Percentiles rank a stretch among this genome's conserved stretches.
Evolutionary conservation across 1,140 invertebrate species (phyloP).

Genomic region (Hormaphis cornu): DNA sequence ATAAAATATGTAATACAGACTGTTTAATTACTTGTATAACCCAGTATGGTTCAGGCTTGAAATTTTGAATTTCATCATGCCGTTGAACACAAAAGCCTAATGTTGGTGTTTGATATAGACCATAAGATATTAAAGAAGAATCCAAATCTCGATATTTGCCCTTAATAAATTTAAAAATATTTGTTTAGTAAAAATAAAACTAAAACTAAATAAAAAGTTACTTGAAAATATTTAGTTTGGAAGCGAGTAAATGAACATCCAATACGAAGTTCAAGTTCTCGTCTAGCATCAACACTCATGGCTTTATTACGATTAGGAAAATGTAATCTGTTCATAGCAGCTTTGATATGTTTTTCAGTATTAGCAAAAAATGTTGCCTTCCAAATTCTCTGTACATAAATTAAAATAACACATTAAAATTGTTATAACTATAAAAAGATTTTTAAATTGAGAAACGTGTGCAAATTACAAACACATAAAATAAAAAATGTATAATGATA

Average conservation of each 20-base stretch:
- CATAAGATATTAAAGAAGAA: constrained; percentile 93
- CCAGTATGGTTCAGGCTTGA: constrained; percentile 97
- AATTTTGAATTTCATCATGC: constrained; percentile 96
- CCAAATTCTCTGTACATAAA: constrained; percentile 56
- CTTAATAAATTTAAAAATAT: constrained; percentile 46
- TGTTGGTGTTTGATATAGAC: constrained; percentile 99
- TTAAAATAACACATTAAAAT: background rate
- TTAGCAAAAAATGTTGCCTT: constrained; percentile 96
- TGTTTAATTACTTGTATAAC: constrained; percentile 59
- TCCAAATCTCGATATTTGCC: constrained; percentile 95
- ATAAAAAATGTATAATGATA: background rate
- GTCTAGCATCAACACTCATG: constrained; percentile 90
- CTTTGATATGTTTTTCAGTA: constrained; percentile 93
- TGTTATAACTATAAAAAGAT: background rate
- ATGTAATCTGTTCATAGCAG: constrained; percentile 75
- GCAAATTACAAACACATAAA: background rate
- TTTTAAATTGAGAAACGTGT: background rate
- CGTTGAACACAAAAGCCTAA: constrained; percentile 97
- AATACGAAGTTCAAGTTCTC: constrained; percentile 94
- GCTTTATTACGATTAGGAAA: constrained; percentile 96
- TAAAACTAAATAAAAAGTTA: background rate
- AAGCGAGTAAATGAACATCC: constrained; percentile 98
- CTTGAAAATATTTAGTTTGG: constrained; percentile 96
- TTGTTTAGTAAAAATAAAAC: background rate
- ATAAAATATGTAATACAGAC: constrained; percentile 12